Percentiles rank a stretch among this genome's conserved stretches.
These are phyloP conservation scores for Kryptopterus vitreolus DNA, from an alignment of 2,797 vertebrate species.

Conservation along the genomic window DNA sequence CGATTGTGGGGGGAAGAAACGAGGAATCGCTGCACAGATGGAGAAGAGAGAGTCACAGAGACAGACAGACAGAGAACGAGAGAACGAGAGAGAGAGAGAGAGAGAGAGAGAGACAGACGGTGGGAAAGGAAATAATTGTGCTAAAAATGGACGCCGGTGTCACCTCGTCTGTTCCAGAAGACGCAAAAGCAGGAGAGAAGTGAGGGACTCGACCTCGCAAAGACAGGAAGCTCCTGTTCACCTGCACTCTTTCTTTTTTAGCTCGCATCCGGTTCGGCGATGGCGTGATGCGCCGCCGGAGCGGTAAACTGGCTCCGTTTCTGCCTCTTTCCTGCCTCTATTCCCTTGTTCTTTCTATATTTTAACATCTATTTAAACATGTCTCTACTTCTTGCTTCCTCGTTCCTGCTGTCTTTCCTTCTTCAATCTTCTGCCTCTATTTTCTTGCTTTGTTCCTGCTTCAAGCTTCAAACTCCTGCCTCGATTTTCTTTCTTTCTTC, in stretches of 20 bases:
- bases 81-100: constrained; percentile 14
- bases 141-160: constrained; percentile 62
- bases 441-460: not conserved
- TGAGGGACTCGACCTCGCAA: not conserved
- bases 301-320: no score
- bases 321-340: no score
- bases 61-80: constrained; percentile 42
- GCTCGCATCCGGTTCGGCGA: no score
- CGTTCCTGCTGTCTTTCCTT: no score
- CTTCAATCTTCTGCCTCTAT: no score
- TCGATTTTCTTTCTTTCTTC: not conserved
- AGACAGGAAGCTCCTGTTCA: not conserved
- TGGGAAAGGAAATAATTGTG: constrained; percentile 59
- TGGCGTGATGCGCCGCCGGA: no score
- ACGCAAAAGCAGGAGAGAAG: constrained; percentile 7
- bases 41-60: constrained; percentile 36
- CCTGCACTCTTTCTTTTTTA: no score
- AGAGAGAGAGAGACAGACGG: constrained; percentile 37
- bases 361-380: no score
- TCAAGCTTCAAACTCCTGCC: not conserved
- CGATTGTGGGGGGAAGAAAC: constrained; percentile 40
- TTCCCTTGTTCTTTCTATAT: no score
- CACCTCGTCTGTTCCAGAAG: constrained; percentile 42
- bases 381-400: not conserved
- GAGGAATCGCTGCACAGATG: constrained; percentile 11